Conservation (phyloP, 1,140 invertebrate genomes). For the Drosophila mayri region DNA sequence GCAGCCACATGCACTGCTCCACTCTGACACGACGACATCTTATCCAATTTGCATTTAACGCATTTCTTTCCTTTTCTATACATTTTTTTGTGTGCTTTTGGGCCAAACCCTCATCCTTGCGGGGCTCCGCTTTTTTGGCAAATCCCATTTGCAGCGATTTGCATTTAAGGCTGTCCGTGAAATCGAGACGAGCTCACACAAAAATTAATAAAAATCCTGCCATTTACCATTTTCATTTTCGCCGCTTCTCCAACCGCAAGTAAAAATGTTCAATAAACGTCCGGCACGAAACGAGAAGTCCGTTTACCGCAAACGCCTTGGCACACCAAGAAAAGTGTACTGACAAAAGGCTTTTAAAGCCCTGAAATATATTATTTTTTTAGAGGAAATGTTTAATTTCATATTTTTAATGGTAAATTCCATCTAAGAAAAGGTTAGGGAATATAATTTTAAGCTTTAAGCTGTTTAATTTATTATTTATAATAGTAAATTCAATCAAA, state of each 20-base stretch:
- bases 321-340: neutral
- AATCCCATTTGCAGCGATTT: constrained; percentile 78
- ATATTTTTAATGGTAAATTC: neutral
- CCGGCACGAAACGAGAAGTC: constrained; percentile 48
- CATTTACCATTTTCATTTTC: constrained; percentile 28
- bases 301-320: constrained; percentile 69
- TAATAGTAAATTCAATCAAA: no score
- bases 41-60: constrained; percentile 83
- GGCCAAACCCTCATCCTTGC: constrained; percentile 19
- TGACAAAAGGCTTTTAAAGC: no score
- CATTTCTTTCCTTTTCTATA: constrained; percentile 58
- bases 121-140: constrained; percentile 22
- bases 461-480: no score
- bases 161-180: constrained; percentile 78
- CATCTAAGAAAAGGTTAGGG: no score
- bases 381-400: no score
- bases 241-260: constrained; percentile 56
- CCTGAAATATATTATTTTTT: neutral
- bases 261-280: constrained; percentile 83
- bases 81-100: neutral
- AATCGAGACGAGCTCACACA: constrained; percentile 64
- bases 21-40: constrained; percentile 58
- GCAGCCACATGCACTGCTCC: constrained; percentile 34
- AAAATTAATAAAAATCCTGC: constrained; percentile 74
- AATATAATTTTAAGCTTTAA: no score